phyloP scores from a whole-genome alignment of 2,888 invertebrate species.

The Neoaliturus tenellus region DNA sequence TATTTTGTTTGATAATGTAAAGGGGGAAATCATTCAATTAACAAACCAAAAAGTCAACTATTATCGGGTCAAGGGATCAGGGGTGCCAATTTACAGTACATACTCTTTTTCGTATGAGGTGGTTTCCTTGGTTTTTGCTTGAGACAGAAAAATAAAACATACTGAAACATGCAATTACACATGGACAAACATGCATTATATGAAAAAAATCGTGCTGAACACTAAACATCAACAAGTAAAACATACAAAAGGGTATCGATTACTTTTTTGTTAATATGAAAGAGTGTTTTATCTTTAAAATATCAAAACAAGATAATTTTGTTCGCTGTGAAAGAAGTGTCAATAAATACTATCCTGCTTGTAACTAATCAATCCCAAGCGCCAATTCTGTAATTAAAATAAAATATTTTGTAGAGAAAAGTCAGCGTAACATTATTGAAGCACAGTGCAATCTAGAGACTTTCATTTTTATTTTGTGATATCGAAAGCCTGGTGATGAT shows the following conservation, averaged over 20 bases:
- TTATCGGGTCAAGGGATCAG: not conserved
- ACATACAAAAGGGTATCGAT: not conserved
- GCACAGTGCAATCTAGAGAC: not conserved
- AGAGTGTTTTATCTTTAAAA: no score
- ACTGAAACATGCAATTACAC: constrained; percentile 68
- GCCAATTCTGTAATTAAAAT: no score
- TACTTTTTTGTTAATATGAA: no score
- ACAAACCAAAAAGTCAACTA: no score
- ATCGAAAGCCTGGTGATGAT: not conserved
- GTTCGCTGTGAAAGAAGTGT: no score
- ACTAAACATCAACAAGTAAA: not conserved
- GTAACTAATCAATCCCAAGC: no score
- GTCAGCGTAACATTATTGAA: not conserved
- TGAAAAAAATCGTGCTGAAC: not conserved
- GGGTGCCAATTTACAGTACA: constrained; percentile 35
- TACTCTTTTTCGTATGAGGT: constrained; percentile 44
- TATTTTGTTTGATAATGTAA: no score
- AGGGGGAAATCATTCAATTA: no score
- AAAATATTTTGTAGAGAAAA: no score
- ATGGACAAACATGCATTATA: constrained; percentile 39
- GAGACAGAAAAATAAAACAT: constrained; percentile 69
- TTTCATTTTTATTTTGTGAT: not conserved
- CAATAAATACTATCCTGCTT: no score
- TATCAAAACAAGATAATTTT: no score
- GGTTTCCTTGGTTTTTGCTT: constrained; percentile 68